Conservation (phyloP, 2,113 vertebrate species). For the Dromaius novaehollandiae region DNA sequence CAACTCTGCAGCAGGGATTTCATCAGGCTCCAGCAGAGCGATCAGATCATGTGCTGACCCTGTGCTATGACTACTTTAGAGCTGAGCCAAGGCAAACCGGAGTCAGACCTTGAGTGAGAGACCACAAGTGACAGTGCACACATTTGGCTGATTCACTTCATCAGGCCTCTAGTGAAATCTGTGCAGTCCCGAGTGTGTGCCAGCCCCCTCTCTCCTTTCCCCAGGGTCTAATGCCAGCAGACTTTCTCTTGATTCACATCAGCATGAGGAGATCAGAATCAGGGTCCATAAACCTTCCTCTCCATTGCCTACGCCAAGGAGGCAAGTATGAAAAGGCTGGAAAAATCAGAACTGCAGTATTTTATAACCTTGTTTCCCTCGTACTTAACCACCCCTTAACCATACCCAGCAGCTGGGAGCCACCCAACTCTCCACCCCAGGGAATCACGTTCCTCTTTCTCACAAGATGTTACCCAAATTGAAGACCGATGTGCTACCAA, state of each 20-base stretch:
- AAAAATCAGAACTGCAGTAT: accelerated
- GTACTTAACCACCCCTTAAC: neutral
- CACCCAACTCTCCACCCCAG: neutral
- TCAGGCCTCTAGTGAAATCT: neutral
- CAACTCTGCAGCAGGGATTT: neutral
- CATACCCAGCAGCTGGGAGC: neutral
- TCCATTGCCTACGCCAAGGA: neutral
- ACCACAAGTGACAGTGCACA: neutral
- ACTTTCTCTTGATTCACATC: neutral
- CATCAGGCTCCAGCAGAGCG: no score
- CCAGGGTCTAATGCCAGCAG: neutral
- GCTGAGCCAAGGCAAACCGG: neutral
- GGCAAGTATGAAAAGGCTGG: neutral
- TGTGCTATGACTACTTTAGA: neutral
- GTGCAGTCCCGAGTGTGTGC: neutral
- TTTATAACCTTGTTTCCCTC: accelerated
- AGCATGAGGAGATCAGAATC: neutral
- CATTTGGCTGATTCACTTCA: neutral
- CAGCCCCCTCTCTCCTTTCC: neutral
- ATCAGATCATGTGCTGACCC: neutral
- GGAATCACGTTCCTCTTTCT: neutral
- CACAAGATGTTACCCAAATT: accelerated
- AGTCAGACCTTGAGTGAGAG: no score
- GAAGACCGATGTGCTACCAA: neutral
- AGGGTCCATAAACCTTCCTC: neutral